Percentiles rank a stretch among this genome's conserved stretches.
Conservation (phyloP, 2,797 vertebrate species). For the Lithobates pipiens region DNA sequence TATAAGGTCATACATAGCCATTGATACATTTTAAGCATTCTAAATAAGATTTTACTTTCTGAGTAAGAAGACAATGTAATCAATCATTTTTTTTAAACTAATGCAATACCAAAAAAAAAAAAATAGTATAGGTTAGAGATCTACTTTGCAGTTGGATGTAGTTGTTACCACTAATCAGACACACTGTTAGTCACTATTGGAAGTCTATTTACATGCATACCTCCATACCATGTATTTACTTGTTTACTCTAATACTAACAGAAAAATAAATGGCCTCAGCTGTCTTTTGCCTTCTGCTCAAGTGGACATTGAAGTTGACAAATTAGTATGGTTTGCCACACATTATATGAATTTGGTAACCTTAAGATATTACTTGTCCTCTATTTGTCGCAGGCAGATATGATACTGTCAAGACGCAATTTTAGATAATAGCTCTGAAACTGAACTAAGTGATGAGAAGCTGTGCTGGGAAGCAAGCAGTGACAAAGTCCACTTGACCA, state of each 20-base stretch:
- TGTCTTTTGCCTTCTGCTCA: conserved; percentile 1
- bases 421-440: conserved; percentile 31
- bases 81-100: too few species aligned
- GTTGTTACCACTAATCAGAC: too few species aligned
- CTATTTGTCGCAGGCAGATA: conserved; percentile 22
- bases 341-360: conserved; percentile 31
- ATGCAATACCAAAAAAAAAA: too few species aligned
- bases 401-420: conserved; percentile 41
- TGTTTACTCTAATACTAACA: background rate
- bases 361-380: conserved; percentile 43
- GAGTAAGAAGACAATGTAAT: too few species aligned
- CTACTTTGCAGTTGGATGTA: background rate
- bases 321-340: conserved; percentile 8
- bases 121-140: background rate
- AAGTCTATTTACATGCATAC: background rate
- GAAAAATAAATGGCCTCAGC: background rate
- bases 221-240: background rate
- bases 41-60: background rate
- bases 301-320: conserved; percentile 11
- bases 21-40: background rate
- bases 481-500: conserved; percentile 25
- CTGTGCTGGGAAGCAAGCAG: conserved; percentile 22
- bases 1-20: background rate
- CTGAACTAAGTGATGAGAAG: conserved; percentile 24
- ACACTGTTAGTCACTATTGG: background rate